Evolutionary conservation across 2,113 vertebrate species (phyloP), one percentile per base, ranked within the genome.

Genomic region (Eurypyga helias): DNA sequence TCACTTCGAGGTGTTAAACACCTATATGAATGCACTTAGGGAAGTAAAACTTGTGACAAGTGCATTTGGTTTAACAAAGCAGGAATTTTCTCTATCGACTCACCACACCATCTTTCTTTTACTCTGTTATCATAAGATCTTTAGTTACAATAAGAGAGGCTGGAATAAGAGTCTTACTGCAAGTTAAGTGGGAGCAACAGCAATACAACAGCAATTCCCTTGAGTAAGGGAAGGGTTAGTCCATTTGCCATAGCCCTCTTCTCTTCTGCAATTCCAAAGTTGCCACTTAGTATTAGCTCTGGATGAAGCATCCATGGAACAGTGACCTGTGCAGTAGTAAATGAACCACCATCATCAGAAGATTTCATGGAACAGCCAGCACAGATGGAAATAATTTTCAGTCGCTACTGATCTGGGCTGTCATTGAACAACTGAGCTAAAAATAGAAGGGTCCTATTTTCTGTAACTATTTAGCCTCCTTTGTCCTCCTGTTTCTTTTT

Each of bases 361-460:
- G 49, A 87, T 76, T 96, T 79, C 18, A 67, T 25, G 82, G 93
- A 89, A 83, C 34, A 88, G 41, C 17, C 58, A 92, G 43, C 86
- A 75, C 82, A 93, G 79, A 86, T 62, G 71, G 67, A 89, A 94
- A 86, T n/a, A 75, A 87, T 78, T 92, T 95, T 75, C 55, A 82
- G 3, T 64, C 80, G 67, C 72, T 87, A 64, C n/a, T 85, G 34
- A 71, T 72, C 48, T 87, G 28, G 29, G 31, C 64, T 83, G 46
- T 20, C 73, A 92, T 96, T 93, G 55, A 95, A 88, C 24, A 34
- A 78, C 64, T n/a, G 24, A 93, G 21, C 26, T 92, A 96, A 91
- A 86, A 77, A 84, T 78, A 89, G 60, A 92, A 83, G 15, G 11
- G 18, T 15, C 16, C 17, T n/a, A 55, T 25, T 88, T 85, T 76